Base-by-base conservation (phyloP, 2,888 invertebrate species). In the Drosophila anomelani region DNA sequence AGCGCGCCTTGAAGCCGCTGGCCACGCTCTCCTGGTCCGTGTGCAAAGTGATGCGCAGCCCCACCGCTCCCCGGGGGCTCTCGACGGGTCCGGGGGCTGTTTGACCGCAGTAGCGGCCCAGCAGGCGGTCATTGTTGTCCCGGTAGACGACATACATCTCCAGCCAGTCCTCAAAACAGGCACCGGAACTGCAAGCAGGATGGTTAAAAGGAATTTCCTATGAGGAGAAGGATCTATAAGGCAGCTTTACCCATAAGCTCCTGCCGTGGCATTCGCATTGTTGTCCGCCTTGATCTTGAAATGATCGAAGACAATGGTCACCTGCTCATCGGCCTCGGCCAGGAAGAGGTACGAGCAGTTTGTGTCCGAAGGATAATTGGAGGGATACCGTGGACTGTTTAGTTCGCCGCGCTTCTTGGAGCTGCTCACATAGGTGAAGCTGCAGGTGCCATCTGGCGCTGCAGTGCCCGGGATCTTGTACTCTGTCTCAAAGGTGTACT, bases 1-100 rank as follows among this genome's bases (percentile, higher is more conserved):
- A 99, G 86, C 97, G 94, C 15, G 98, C 99, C 92, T 98, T 98
- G 93, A 99, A 99, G 32, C 99, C 99, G 86, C 98, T 98, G 80
- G 96, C 97, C 55, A 98, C 98, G 66, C 95, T 96, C 80, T 96
- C 96, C 34, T 94, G 94, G 92, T 99, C 97, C 38, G 99, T 97
- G 91, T 97, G 97, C 86, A 99, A 94, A 63, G 98, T 94, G 69
- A 99, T 95, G 90, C 97, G 96, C 80, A 99, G 94, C 43, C 97
- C 97, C 75, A 96, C 95, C 46, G 98, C 96, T 26, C 98, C 97
- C 75, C 96, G 95, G 87, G 97, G 96, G 61, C 98, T 98, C 93
- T 98, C 97, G 85, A 98, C 96, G 49, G 99, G 99, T 51, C 99
- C 99, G 13, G 99, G 99, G 60, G 97, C 96, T 75, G 97, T 96